phyloP scores from a whole-genome alignment of 1,140 invertebrate genomes.

The Nasonia giraulti region DNA sequence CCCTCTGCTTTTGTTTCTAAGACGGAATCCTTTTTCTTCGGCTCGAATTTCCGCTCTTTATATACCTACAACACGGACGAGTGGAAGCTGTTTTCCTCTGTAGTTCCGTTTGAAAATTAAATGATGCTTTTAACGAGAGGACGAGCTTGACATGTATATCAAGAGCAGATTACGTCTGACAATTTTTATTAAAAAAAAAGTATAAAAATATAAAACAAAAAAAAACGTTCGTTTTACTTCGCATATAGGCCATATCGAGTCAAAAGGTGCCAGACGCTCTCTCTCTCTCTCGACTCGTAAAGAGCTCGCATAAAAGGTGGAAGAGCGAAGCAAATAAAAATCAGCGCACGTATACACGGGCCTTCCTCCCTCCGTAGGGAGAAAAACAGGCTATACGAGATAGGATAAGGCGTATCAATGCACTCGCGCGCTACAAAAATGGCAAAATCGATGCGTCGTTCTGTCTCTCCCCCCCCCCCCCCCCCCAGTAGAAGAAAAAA shows the following conservation, averaged over 20 bases:
- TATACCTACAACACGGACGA: too few species aligned
- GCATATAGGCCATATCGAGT: too few species aligned
- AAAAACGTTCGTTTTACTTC: background rate
- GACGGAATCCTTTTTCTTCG: background rate
- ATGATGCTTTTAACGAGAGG: background rate
- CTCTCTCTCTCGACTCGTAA: background rate
- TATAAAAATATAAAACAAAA: background rate
- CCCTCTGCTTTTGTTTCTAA: background rate
- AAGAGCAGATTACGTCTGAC: background rate
- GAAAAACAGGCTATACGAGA: background rate
- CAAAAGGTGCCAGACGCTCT: too few species aligned
- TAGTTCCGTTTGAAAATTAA: background rate
- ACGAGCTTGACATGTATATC: background rate
- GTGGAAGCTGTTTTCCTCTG: too few species aligned
- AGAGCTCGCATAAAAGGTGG: background rate
- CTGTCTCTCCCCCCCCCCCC: background rate
- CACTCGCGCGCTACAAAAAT: slow-evolving; percentile 1
- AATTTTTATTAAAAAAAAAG: background rate
- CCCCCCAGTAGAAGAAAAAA: background rate
- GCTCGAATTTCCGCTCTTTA: background rate
- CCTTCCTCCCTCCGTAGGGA: background rate
- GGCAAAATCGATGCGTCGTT: slow-evolving; percentile 22
- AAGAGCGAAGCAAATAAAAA: background rate
- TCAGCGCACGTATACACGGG: background rate
- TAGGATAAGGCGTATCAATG: background rate